Evolutionary conservation across 2,888 invertebrate species (phyloP).

Genomic region (Synanthedon formicaeformis): DNA sequence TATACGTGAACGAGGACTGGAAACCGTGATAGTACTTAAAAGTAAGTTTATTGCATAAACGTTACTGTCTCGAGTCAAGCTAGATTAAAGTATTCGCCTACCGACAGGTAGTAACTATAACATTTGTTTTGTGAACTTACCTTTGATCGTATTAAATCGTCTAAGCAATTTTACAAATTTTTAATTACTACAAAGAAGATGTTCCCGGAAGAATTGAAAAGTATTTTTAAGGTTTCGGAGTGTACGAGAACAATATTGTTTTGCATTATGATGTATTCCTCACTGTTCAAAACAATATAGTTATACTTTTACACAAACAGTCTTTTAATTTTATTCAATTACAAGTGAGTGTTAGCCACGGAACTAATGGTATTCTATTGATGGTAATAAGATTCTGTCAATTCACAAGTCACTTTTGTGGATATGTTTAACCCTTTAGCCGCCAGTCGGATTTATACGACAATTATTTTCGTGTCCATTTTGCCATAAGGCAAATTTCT

Average conservation of each 20-base stretch:
- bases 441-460: no score
- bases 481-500: no score
- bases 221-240: conserved; percentile 34
- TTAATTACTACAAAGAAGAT: background rate
- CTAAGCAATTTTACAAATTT: conserved; percentile 27
- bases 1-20: conserved; percentile 29
- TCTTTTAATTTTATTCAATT: conserved; percentile 29
- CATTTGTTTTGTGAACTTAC: background rate
- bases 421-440: no score
- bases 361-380: no score
- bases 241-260: conserved; percentile 56
- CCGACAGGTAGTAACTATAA: conserved; percentile 3
- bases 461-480: no score
- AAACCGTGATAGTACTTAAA: conserved; percentile 60
- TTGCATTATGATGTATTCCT: conserved; percentile 40
- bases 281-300: conserved; percentile 63
- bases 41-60: conserved; percentile 25
- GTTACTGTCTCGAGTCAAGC: conserved; percentile 32
- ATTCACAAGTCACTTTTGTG: no score
- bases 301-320: conserved; percentile 49
- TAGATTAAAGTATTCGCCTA: conserved; percentile 26
- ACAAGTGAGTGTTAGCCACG: no score
- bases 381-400: no score
- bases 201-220: conserved; percentile 2
- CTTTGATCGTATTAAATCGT: conserved; percentile 12